A percentile compares a stretch with the other conserved stretches of the same genome.
phyloP scores from a whole-genome alignment of 1,140 invertebrate species.

The Drosophila nebulosa region DNA sequence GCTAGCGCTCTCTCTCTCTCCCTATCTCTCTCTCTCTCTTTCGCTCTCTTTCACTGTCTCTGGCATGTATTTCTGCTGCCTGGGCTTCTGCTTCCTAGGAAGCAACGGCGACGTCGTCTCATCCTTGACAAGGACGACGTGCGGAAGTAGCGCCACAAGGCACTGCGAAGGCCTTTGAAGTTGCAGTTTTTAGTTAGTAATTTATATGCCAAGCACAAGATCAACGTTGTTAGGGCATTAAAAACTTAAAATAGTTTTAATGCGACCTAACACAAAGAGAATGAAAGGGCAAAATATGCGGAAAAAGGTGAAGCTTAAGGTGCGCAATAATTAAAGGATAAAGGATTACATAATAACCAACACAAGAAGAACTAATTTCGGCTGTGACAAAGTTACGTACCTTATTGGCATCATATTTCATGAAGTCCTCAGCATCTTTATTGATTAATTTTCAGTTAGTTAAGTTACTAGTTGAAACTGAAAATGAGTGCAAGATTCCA shows the following conservation, averaged over 20 bases:
- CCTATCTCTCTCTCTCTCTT: conserved; percentile 18
- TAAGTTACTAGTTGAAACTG: no score
- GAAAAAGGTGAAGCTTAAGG: conserved; percentile 5
- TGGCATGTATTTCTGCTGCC: not conserved
- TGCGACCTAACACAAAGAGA: conserved; percentile 44
- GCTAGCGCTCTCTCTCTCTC: conserved; percentile 33
- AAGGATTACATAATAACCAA: not conserved
- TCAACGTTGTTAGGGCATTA: conserved; percentile 75
- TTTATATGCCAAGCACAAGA: conserved; percentile 76
- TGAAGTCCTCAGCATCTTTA: no score
- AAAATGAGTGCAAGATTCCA: no score
- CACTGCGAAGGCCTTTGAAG: conserved; percentile 57
- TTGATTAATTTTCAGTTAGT: no score
- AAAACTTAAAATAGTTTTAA: conserved; percentile 79
- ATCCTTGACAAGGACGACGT: conserved; percentile 51
- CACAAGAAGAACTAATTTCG: not conserved
- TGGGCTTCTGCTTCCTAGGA: not conserved
- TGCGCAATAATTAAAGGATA: conserved; percentile 35
- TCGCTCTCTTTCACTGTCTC: conserved; percentile 29
- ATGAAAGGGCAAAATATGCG: conserved; percentile 5
- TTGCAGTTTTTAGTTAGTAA: conserved; percentile 45
- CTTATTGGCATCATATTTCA: no score
- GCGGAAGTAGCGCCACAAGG: conserved; percentile 10
- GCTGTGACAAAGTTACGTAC: not conserved
- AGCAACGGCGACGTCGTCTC: not conserved